These are phyloP conservation scores for Erpobdella octoculata DNA, from an alignment of 2,888 invertebrate species.

Conservation along the genomic window DNA sequence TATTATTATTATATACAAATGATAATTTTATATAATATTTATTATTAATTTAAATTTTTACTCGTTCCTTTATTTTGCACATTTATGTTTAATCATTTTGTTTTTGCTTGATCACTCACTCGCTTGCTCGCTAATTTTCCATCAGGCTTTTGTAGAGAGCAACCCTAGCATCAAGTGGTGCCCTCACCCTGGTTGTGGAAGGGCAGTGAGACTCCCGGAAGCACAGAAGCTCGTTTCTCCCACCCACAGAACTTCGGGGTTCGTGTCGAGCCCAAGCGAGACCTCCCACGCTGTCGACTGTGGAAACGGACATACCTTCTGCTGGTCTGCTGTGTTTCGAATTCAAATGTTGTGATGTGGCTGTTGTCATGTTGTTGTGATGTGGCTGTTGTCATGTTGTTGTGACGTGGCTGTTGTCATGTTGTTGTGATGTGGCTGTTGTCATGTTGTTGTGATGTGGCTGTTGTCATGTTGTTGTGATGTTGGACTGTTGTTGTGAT, in stretches of 20 bases:
- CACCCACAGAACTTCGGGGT: constrained; percentile 34
- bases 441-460: not conserved
- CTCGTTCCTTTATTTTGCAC: no score
- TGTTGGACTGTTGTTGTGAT: no score
- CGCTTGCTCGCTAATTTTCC: not conserved
- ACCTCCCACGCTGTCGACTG: constrained; percentile 61
- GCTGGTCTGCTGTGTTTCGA: constrained; percentile 56
- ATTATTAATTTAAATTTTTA: no score
- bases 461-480: not conserved
- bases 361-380: not conserved
- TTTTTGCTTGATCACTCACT: no score
- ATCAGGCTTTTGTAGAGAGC: constrained; percentile 64
- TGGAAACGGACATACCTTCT: constrained; percentile 65
- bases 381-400: not conserved
- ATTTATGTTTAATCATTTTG: no score
- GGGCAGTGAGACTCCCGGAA: constrained; percentile 62
- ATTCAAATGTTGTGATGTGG: not conserved
- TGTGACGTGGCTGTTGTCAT: not conserved
- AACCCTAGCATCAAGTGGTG: constrained; percentile 67
- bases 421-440: not conserved
- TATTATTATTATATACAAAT: no score
- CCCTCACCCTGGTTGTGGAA: constrained; percentile 62
- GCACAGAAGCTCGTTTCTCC: constrained; percentile 35
- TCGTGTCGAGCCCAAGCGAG: constrained; percentile 37
- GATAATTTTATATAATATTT: no score